Base-by-base conservation (phyloP, 2,797 vertebrate genomes). In the Huso huso region DNA sequence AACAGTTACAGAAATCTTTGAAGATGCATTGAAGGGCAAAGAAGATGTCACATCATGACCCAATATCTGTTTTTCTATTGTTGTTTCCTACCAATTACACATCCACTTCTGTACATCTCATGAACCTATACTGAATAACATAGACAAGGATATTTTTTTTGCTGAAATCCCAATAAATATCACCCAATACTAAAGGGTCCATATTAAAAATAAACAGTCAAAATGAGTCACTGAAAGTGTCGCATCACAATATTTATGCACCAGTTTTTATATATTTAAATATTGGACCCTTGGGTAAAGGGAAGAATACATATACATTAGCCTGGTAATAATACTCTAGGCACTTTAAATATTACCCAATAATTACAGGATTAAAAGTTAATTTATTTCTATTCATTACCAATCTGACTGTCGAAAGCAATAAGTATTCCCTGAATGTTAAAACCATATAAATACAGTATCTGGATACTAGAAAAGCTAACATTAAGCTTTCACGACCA, bases 201-300 rank as follows among this genome's bases (percentile, higher is more conserved):
- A 37, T 37, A 37, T 37, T 37, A 18, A 37, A 37, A 86, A 86
- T 86, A 85, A 87, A 87, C 85, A 66, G 62, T 71, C 62, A 64
- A 23, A 71, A 71, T 60, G 61, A 68, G 62, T 10, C 11, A 51
- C 52, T 63, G 8, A 55, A 37, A 37, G 62, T 66, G 37, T 49
- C 62, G 55, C 64, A 68, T 68, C 66, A 61, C 62, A 64, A 68
- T 61, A 68, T 65, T 64, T 59, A 61, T 61, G 49, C 49, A 63
- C 66, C 69, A 87, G 87, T 85, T 87, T 85, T 83, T 82, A 78
- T 81, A 82, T 83, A 88, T 87, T 87, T 87, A 85, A 86, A 87
- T 88, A 82, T 82, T 84, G 84, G 83, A 83, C 83, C 86, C 84
- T 82, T 77, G 81, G 84, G 83, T 80, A 82, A 79, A 80, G 81